Conservation (phyloP, 2,113 vertebrate species). For the Perca fluviatilis region DNA sequence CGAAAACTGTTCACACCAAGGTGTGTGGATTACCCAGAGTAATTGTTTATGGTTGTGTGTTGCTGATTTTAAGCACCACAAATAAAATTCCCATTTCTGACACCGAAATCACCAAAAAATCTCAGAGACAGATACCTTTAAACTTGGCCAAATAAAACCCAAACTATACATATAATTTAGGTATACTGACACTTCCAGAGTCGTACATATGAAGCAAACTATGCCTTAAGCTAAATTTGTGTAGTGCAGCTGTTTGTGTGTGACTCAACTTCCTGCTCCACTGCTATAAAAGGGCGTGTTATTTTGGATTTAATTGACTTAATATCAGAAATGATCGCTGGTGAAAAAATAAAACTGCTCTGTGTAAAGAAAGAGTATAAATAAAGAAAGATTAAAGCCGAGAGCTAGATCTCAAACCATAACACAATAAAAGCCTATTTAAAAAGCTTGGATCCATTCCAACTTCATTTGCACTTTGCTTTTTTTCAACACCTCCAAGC, state of each 20-base stretch:
- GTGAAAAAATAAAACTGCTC: slow-evolving; percentile 39
- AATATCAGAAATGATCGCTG: slow-evolving; percentile 54
- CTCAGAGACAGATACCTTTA: neutral
- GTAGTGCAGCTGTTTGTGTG: slow-evolving; percentile 21
- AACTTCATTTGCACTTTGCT: slow-evolving; percentile 51
- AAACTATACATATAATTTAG: neutral
- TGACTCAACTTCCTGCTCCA: slow-evolving; percentile 53
- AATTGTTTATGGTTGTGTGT: neutral
- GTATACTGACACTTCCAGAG: neutral
- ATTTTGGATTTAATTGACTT: slow-evolving; percentile 63
- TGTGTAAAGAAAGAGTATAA: neutral
- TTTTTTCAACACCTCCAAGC: slow-evolving; percentile 24
- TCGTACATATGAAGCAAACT: neutral
- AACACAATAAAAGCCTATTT: slow-evolving; percentile 50
- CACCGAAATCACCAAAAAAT: no score
- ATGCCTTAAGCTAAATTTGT: slow-evolving; percentile 10
- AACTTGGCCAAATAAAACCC: neutral
- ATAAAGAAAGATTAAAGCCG: slow-evolving; percentile 45
- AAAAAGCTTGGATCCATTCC: slow-evolving; percentile 57
- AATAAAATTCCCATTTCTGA: neutral
- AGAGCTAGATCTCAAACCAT: slow-evolving; percentile 50
- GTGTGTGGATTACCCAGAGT: neutral
- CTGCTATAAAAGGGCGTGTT: slow-evolving; percentile 38
- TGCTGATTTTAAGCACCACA: neutral
- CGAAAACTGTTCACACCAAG: neutral